Evolutionary conservation across 37 sponge, comb jelly and placozoan genomes (phyloP).

Genomic region (Ianthella basta): DNA sequence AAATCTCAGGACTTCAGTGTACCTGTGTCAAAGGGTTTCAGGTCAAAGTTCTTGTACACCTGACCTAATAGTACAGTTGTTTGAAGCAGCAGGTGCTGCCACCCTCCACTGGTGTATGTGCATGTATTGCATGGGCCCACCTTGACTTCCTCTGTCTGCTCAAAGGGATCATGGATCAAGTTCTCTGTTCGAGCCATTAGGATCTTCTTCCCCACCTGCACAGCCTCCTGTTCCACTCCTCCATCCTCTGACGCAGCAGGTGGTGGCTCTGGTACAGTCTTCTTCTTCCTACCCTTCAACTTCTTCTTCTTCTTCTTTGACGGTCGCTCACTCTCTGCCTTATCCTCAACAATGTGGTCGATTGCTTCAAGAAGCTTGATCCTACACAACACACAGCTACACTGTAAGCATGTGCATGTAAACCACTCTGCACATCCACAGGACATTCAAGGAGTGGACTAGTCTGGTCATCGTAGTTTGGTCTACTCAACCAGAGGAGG

Average conservation of each 20-base stretch:
- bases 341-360: not conserved
- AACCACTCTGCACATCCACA: not conserved
- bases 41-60: too few relatives aligned
- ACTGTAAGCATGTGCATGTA: constrained; percentile 18
- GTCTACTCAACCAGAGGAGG: too few relatives aligned
- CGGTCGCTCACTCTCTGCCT: not conserved
- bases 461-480: too few relatives aligned
- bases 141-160: constrained; percentile 73
- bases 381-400: not conserved
- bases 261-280: not conserved
- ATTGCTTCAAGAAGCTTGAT: constrained; percentile 6
- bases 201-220: constrained; percentile 22
- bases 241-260: not conserved
- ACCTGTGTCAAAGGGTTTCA: too few relatives aligned
- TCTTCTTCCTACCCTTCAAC: constrained; percentile 23
- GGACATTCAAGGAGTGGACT: too few relatives aligned
- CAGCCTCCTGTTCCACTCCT: not conserved
- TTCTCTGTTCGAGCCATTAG: constrained; percentile 86
- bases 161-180: constrained; percentile 69
- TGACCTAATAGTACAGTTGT: too few relatives aligned
- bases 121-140: not conserved
- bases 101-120: too few relatives aligned
- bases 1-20: too few relatives aligned
- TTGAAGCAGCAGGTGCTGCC: too few relatives aligned
- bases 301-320: constrained; percentile 25